Evolutionary conservation across 2,113 vertebrate genomes (phyloP), one percentile per base, ranked within the genome.

Genomic region (Haplotaxodon microlepis): DNA sequence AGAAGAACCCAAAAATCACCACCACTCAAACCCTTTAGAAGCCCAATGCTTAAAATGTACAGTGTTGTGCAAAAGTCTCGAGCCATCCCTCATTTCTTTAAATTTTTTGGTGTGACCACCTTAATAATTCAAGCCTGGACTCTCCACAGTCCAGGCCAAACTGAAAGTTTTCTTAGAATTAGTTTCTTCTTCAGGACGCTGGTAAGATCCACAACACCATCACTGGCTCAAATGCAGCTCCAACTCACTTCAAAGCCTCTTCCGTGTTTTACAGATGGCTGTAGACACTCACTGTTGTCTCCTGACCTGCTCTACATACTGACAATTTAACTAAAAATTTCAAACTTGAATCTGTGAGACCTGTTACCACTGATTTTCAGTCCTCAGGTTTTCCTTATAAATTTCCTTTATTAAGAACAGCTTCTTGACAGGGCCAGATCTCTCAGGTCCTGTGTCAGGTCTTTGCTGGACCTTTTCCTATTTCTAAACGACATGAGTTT

Each of bases 131-230:
- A 71, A 71, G 63, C 0, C 63, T 42, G 63, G 38, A 66, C 6
- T 36, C 31, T 21, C 36, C 16, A 34, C 16, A 34, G 16, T 61
- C 59, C 59, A 61, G 29, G 5, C 2, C 5, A 0, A 7, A 10
- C 59, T 34, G 11, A 2, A 8, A 21, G 19, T 13, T 40, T 40
- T 69, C 11, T 40, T 69, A n/a, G 0, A 69, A 0, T 66, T n/a
- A 3, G 61, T 36, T 38, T 66, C 61, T 66, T 66, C 6, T 36
- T 66, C 31, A 12, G 61, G 19, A 38, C 0, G 6, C 31, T 38
- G 61, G 34, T 66, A 0, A n/a, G 59, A 66, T 12, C 61, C 61
- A 66, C 34, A 21, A 36, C 34, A 21, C 17, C 34, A 69, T 40
- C 63, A 0, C 12, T 21, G 36, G n/a, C 63, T 40, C 7, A 40